phyloP scores from a whole-genome alignment of 2,113 vertebrate species.

The Mesocricetus auratus region DNA sequence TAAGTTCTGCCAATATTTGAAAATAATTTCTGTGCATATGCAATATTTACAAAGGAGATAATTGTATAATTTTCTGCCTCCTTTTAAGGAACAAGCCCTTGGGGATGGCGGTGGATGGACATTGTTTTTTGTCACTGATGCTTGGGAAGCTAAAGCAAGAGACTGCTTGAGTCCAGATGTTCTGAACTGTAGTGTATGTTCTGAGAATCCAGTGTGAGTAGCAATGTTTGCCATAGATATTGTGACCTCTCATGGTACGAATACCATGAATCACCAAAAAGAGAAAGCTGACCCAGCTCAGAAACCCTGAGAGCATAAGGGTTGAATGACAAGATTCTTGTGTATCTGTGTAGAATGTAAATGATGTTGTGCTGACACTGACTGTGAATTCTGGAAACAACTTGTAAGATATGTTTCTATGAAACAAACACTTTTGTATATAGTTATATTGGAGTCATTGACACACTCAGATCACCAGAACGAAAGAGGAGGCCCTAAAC shows the following conservation, averaged over 20 bases:
- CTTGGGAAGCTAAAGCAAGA: neutral
- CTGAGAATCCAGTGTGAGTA: neutral
- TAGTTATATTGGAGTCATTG: neutral
- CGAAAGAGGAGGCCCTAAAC: neutral
- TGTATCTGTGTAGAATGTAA: neutral
- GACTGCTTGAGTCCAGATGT: neutral
- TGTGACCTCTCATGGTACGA: neutral
- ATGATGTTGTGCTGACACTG: neutral
- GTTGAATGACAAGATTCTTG: neutral
- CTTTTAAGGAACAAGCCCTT: neutral
- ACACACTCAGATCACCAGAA: neutral
- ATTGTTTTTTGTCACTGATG: neutral
- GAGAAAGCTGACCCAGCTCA: neutral
- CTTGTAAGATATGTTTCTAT: neutral
- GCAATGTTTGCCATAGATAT: neutral
- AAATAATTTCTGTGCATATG: neutral
- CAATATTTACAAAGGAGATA: neutral
- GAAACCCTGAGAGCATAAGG: neutral
- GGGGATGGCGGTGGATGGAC: neutral
- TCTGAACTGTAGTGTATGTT: neutral
- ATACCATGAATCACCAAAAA: neutral
- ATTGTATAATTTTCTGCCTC: neutral
- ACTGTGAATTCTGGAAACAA: neutral
- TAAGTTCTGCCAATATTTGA: neutral
- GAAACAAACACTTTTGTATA: neutral